Conservation (phyloP, 2,888 invertebrate genomes). For the Spisula subtruncata region DNA sequence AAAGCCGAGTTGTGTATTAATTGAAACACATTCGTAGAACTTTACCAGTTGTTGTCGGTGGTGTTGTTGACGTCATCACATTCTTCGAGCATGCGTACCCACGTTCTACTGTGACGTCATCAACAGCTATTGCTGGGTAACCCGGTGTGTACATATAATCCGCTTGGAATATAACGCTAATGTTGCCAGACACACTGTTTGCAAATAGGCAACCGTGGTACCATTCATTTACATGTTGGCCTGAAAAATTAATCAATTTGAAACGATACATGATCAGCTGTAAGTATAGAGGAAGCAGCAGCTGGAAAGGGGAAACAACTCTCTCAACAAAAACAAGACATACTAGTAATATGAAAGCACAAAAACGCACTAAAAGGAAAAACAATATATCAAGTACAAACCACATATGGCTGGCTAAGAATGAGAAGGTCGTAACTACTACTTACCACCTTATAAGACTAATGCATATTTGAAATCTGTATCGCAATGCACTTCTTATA, state of each 20-base stretch:
- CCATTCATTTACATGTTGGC: conserved; percentile 18
- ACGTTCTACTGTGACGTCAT: conserved; percentile 46
- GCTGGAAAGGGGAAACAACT: no score
- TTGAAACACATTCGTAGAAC: no score
- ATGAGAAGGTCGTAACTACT: no score
- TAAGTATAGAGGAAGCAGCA: background rate
- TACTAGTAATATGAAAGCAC: background rate
- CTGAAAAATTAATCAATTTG: no score
- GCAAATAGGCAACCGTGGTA: conserved; percentile 38
- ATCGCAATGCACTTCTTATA: no score
- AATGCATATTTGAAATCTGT: no score
- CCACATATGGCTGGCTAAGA: no score
- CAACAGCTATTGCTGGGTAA: conserved; percentile 43
- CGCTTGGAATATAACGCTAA: conserved; percentile 44
- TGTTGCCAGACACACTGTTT: conserved; percentile 20
- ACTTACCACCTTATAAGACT: no score
- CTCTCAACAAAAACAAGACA: no score
- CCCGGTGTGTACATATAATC: background rate
- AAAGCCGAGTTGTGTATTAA: no score
- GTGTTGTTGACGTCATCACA: background rate
- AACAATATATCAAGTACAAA: background rate
- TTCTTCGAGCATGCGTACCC: background rate
- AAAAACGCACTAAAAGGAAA: background rate
- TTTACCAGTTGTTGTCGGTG: background rate
- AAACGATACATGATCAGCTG: background rate